Base-by-base conservation (phyloP, 2,888 invertebrate genomes). In the Cryptus armator region DNA sequence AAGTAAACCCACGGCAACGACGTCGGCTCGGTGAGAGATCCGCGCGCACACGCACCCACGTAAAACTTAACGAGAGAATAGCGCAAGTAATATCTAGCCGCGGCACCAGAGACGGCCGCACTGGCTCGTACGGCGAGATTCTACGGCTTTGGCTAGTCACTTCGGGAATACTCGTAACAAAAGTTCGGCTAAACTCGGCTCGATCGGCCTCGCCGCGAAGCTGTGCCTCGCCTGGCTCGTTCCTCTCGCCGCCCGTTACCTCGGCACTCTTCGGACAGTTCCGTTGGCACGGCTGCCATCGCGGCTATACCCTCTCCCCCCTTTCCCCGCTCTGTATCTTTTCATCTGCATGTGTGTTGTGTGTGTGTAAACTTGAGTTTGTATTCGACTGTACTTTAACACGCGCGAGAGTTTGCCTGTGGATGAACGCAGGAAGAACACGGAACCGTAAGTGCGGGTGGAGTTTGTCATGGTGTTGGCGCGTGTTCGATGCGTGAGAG, bases 81-180 rank as follows among this genome's bases (percentile, higher is more conserved):
- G 81, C 72, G 93, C 81, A 82, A 83, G 94, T 95, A 95, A 95
- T 37, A 37, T 95, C 86, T 83, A 94, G 94, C 95, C 94, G 95
- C 95, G 95, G 94, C 94, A 94, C 94, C 83, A 87, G 88, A 88
- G 86, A 87, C 89, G 84, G 88, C 87, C 88, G 87, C 87, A 87
- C 88, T 88, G 88, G 86, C 84, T 86, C 92, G 32, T 90, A 92
- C 56, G 92, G 76, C 76, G 67, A 66, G 94, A 88, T 89, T 84
- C 82, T 83, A 59, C 86, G 87, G 81, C 37, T 75, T 79, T 62
- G 64, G 83, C 81, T 87, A 67, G 81, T 46, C 72, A 29, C 74
- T 83, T 86, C 83, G 84, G 81, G 74, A 66, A 77, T 62, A 83
- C 78, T 82, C 82, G 77, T 81, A 51, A 81, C 81, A 68, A 32